A percentile compares a stretch with the other conserved stretches of the same genome.
Conservation (phyloP, 2,888 invertebrate species). For the Parochlus steinenii region DNA sequence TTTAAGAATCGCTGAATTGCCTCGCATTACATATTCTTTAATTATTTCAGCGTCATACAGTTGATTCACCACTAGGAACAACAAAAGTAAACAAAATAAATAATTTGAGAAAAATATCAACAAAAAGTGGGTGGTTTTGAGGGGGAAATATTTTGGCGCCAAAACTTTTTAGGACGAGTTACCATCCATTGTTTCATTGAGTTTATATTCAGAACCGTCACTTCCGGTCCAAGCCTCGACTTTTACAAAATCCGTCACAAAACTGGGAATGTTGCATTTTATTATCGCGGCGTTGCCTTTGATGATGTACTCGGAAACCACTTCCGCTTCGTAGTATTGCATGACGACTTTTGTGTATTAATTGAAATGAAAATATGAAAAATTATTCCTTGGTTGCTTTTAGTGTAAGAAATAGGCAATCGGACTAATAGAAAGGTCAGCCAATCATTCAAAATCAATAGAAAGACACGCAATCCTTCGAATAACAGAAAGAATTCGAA, state of each 20-base stretch:
- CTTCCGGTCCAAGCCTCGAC: constrained; percentile 67
- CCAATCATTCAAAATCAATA: too few relatives aligned
- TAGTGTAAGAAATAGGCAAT: neutral
- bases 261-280: constrained; percentile 79
- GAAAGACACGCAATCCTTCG: too few relatives aligned
- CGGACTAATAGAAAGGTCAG: too few relatives aligned
- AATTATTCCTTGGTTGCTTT: constrained; percentile 1
- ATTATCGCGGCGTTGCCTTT: constrained; percentile 73
- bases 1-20: constrained; percentile 53
- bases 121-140: neutral
- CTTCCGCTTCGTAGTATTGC: constrained; percentile 77
- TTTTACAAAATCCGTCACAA: constrained; percentile 79
- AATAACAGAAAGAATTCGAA: neutral
- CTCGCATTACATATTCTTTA: constrained; percentile 56
- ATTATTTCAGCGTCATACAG: constrained; percentile 54
- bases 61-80: constrained; percentile 51
- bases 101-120: constrained; percentile 1
- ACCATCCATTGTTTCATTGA: constrained; percentile 1
- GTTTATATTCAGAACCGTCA: constrained; percentile 45
- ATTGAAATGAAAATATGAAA: neutral
- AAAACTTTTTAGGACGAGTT: neutral
- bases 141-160: too few relatives aligned
- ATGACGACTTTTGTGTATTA: constrained; percentile 50
- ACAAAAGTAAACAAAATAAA: constrained; percentile 17
- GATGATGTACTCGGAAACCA: constrained; percentile 79